These are phyloP conservation scores for Fregata magnificens DNA, from an alignment of 2,113 vertebrate genomes.

Conservation along the genomic window DNA sequence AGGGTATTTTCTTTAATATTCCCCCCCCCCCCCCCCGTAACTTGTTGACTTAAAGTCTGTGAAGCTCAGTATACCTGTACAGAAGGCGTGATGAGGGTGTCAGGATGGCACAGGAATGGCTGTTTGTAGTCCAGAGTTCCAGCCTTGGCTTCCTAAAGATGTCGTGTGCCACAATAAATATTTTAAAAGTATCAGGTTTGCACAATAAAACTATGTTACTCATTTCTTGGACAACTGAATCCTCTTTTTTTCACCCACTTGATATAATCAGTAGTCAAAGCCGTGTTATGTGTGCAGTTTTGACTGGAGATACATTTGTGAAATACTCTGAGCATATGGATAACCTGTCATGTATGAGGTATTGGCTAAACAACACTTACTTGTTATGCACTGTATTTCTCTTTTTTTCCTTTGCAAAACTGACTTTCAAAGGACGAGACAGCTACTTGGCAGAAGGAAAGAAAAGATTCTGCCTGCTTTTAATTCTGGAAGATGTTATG, in stretches of 20 bases:
- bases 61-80: not conserved
- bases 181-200: not conserved
- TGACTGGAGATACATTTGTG: not conserved
- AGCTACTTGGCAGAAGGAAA: not conserved
- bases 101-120: not conserved
- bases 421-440: not conserved
- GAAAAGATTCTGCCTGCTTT: constrained; percentile 1
- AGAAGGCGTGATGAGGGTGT: not conserved
- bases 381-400: not conserved
- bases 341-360: not conserved
- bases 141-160: not conserved
- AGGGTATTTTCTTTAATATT: not conserved
- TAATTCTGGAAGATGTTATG: not conserved
- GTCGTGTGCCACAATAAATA: not conserved
- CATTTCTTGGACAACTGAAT: not conserved
- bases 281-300: not conserved
- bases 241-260: not conserved
- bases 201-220: not conserved
- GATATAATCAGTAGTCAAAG: not conserved
- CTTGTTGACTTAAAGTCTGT: not conserved
- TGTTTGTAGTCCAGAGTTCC: not conserved
- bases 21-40: no score
- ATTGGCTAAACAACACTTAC: not conserved
- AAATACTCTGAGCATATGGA: not conserved
- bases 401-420: not conserved